phyloP scores from a whole-genome alignment of 2,113 vertebrate species.

The Hemiprocne comata region DNA sequence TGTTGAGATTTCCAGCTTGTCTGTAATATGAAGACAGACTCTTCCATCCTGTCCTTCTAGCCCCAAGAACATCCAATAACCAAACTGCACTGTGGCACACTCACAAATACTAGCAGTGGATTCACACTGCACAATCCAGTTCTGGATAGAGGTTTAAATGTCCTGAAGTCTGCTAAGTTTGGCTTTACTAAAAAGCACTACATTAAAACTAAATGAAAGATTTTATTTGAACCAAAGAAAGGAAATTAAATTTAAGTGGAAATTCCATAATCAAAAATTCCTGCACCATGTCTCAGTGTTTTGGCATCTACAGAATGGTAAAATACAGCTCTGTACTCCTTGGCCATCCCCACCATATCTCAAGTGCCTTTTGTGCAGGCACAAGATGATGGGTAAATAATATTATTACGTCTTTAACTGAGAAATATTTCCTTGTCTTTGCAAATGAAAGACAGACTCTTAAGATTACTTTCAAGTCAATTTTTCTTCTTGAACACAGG shows the following conservation, averaged over 20 bases:
- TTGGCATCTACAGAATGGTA: background rate
- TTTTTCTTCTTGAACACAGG: background rate
- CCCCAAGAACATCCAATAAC: background rate
- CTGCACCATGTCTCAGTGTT: background rate
- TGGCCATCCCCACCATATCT: background rate
- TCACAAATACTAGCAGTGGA: fast-evolving
- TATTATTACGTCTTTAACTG: background rate
- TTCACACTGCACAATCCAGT: background rate
- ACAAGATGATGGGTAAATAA: background rate
- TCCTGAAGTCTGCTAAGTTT: background rate
- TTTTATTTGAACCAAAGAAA: conserved; percentile 28
- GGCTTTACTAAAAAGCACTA: background rate
- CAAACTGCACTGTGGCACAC: fast-evolving
- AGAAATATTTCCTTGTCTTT: background rate
- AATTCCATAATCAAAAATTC: background rate
- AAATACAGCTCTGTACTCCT: background rate
- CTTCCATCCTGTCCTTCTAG: background rate
- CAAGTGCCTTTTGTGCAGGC: background rate
- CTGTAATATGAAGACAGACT: background rate
- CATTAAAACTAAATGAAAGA: background rate
- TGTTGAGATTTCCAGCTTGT: background rate
- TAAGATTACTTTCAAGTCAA: background rate
- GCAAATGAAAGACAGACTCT: background rate
- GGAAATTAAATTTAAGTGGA: conserved; percentile 30
- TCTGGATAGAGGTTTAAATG: background rate